Percentiles rank a stretch among this genome's conserved stretches.
These are phyloP conservation scores for Halocynthia roretzi DNA, from an alignment of 23 tunicate genomes.

Conservation along the genomic window DNA sequence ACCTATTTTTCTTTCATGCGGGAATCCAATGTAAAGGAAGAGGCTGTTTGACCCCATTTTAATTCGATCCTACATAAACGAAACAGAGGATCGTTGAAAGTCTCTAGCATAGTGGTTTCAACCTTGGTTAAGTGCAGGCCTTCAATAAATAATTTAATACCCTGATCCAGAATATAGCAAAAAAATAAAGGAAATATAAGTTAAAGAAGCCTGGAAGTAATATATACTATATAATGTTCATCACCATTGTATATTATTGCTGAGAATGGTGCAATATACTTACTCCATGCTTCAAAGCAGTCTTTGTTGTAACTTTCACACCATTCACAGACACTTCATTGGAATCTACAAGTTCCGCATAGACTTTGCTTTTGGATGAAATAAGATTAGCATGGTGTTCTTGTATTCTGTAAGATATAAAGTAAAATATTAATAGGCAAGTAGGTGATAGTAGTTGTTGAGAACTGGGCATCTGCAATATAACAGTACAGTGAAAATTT, in stretches of 20 bases:
- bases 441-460: no score
- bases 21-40: constrained; percentile 65
- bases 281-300: constrained; percentile 59
- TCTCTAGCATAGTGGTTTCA: background rate
- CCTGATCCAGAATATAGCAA: no score
- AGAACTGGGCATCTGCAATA: no score
- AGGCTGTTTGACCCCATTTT: constrained; percentile 69
- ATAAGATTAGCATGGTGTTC: constrained; percentile 49
- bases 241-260: no score
- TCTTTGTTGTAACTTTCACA: constrained; percentile 16
- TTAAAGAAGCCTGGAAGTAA: no score
- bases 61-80: constrained; percentile 45
- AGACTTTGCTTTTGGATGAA: constrained; percentile 26
- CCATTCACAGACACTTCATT: constrained; percentile 58
- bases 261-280: background rate
- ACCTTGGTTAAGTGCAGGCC: no score
- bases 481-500: no score
- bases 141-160: no score
- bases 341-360: constrained; percentile 30
- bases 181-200: no score
- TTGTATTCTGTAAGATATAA: constrained; percentile 26
- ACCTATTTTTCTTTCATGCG: constrained; percentile 29
- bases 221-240: no score
- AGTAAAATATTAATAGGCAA: background rate
- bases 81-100: background rate